Evolutionary conservation across 2,113 vertebrate species (phyloP).

Genomic region (Fregetta grallaria): DNA sequence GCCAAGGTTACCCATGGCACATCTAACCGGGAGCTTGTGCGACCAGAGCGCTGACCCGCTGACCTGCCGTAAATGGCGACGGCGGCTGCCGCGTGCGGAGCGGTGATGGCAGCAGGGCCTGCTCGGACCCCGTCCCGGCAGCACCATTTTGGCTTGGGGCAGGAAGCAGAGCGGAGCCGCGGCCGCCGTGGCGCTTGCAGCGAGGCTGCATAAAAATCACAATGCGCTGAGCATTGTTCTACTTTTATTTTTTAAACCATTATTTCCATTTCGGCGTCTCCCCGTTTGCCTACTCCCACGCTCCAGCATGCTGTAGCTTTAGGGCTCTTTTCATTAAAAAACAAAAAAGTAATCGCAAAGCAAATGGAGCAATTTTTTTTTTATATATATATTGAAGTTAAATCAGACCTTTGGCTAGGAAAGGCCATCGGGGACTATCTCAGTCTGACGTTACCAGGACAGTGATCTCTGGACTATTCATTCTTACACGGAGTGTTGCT

Average conservation of each 20-base stretch:
- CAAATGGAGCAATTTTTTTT: neutral
- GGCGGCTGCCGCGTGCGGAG: fast-evolving
- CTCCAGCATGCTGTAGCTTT: neutral
- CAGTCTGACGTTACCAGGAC: neutral
- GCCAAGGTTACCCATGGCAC: neutral
- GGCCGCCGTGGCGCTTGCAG: neutral
- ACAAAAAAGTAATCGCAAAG: neutral
- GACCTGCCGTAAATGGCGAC: neutral
- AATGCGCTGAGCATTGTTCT: neutral
- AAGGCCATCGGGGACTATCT: neutral
- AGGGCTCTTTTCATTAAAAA: neutral
- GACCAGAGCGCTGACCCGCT: neutral
- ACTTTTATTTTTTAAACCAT: neutral
- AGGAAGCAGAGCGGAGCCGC: neutral
- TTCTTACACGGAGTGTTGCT: neutral
- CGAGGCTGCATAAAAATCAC: neutral
- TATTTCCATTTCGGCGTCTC: neutral
- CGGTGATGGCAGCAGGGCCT: neutral
- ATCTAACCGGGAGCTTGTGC: fast-evolving
- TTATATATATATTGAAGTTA: neutral
- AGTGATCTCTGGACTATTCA: neutral
- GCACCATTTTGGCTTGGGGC: neutral
- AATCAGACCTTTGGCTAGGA: neutral
- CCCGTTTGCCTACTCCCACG: neutral
- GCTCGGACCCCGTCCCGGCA: neutral